phyloP scores from a whole-genome alignment of 2,888 invertebrate genomes.

The Pyrrhosoma nymphula region DNA sequence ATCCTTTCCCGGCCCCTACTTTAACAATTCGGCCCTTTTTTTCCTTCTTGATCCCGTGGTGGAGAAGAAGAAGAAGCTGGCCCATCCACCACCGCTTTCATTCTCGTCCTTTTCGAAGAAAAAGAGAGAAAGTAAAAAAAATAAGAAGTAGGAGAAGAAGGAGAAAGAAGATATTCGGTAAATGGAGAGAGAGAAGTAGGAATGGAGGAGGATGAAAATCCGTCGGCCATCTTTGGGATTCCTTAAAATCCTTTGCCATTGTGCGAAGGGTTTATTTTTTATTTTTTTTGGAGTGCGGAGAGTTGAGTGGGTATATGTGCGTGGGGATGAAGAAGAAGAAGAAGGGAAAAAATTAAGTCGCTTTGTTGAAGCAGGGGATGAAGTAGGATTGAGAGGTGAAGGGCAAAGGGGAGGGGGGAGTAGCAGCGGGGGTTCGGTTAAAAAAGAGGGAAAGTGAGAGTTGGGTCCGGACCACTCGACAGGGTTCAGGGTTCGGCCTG shows the following conservation, averaged over 20 bases:
- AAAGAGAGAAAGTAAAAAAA: background rate
- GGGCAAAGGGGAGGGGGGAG: too few species aligned
- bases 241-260: constrained; percentile 14
- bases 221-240: background rate
- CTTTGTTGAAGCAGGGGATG: too few species aligned
- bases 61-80: background rate
- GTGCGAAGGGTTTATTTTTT: background rate
- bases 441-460: background rate
- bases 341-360: background rate
- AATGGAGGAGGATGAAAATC: background rate
- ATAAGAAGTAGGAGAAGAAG: background rate
- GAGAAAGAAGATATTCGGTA: background rate
- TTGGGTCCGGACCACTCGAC: background rate
- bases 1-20: background rate
- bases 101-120: background rate
- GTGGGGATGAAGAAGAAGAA: background rate
- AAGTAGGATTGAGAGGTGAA: background rate
- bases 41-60: background rate
- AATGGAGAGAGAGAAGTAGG: background rate
- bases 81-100: background rate
- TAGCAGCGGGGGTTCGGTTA: background rate
- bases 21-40: background rate
- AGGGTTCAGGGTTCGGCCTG: background rate
- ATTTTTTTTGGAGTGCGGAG: background rate
- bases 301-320: background rate